Evolutionary conservation across 2,113 vertebrate genomes (phyloP).

Genomic region (Ophthalmolycus amberensis): DNA sequence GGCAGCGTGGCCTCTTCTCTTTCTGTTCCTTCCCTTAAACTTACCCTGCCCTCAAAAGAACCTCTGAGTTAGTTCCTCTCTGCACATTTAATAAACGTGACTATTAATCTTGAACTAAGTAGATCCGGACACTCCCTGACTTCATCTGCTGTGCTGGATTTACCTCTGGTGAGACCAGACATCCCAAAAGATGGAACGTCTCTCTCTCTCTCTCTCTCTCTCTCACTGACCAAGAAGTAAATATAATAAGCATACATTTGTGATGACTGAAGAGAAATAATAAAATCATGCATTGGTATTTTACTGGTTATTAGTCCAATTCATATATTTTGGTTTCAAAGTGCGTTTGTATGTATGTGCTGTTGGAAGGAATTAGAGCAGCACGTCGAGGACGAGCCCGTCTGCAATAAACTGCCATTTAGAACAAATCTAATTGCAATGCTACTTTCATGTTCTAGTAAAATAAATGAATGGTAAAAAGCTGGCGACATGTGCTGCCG

Average conservation of each 20-base stretch:
- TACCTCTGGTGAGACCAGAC: constrained; percentile 4
- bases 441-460: neutral
- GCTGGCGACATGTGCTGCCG: neutral
- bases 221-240: neutral
- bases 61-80: constrained; percentile 31
- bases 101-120: constrained; percentile 23
- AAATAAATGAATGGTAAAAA: neutral
- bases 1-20: neutral
- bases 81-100: constrained; percentile 46
- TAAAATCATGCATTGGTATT: neutral
- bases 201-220: neutral
- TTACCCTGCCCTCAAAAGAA: constrained; percentile 33
- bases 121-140: constrained; percentile 2
- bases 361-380: neutral
- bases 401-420: neutral
- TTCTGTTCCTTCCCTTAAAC: constrained; percentile 4
- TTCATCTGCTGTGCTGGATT: constrained; percentile 8
- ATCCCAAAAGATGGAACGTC: neutral
- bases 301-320: neutral
- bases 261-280: neutral
- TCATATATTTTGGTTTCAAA: neutral
- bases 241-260: neutral
- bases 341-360: neutral
- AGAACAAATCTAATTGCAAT: too few relatives aligned
- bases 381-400: neutral